Evolutionary conservation across 2,888 invertebrate species (phyloP).

Genomic region (Ophion ventricosus): DNA sequence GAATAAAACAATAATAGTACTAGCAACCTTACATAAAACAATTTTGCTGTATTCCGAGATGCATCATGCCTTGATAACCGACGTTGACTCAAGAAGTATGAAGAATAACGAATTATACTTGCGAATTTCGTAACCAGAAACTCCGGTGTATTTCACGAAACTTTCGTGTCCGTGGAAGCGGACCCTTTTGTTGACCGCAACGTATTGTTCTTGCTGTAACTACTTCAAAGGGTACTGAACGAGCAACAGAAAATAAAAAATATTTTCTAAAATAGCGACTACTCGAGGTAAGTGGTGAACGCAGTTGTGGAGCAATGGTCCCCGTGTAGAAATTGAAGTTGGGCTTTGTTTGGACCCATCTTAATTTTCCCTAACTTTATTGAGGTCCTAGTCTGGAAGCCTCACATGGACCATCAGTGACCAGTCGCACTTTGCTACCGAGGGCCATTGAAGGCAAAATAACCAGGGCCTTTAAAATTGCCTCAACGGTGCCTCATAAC

Average conservation of each 20-base stretch:
- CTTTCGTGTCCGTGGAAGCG: slow-evolving; percentile 43
- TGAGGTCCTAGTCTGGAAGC: too few relatives aligned
- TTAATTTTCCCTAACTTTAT: too few relatives aligned
- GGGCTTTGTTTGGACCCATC: too few relatives aligned
- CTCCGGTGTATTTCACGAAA: slow-evolving; percentile 32
- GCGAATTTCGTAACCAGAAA: slow-evolving; percentile 27
- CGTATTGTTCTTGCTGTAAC: slow-evolving; percentile 52
- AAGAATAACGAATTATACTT: slow-evolving; percentile 12
- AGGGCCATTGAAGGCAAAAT: too few relatives aligned
- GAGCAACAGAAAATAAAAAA: slow-evolving; percentile 25
- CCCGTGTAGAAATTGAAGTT: too few relatives aligned
- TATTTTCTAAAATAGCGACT: not conserved
- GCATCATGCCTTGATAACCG: not conserved
- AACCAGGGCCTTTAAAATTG: too few relatives aligned
- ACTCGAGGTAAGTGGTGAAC: not conserved
- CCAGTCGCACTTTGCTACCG: too few relatives aligned
- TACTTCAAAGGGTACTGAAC: slow-evolving; percentile 8
- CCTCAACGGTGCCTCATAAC: too few relatives aligned
- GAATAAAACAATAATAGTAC: not conserved
- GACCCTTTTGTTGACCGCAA: slow-evolving; percentile 54
- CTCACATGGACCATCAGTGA: too few relatives aligned
- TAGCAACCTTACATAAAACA: not conserved
- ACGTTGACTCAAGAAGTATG: slow-evolving; percentile 7
- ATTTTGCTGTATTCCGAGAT: not conserved
- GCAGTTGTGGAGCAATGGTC: not conserved